These are phyloP conservation scores for Pycnonotus jocosus DNA, from an alignment of 2,113 vertebrate genomes.

Conservation along the genomic window DNA sequence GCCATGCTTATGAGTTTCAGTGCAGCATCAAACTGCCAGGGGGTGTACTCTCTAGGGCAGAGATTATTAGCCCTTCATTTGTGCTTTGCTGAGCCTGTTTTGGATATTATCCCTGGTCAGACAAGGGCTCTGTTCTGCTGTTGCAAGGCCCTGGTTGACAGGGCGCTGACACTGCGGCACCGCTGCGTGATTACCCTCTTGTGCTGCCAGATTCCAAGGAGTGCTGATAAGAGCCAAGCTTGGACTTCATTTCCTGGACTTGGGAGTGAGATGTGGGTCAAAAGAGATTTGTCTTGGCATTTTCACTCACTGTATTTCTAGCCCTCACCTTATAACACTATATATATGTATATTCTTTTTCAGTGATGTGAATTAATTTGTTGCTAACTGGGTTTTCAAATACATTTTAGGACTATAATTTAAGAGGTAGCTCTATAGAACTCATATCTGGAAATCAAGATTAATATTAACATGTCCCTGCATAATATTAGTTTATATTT, in stretches of 20 bases:
- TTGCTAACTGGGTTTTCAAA: not conserved
- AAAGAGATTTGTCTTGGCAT: not conserved
- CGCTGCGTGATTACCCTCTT: rapidly evolving
- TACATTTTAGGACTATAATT: not conserved
- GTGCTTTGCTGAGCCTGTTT: not conserved
- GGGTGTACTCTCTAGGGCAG: not conserved
- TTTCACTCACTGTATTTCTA: not conserved
- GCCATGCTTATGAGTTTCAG: not conserved
- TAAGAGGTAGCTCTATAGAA: not conserved
- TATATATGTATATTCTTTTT: not conserved
- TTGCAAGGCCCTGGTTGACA: rapidly evolving
- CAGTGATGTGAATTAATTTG: not conserved
- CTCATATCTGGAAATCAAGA: not conserved
- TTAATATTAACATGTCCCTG: not conserved
- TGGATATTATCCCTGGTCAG: not conserved
- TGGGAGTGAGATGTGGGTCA: not conserved
- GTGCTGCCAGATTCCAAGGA: not conserved
- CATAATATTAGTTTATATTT: not conserved
- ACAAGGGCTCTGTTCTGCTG: not conserved
- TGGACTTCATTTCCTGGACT: not conserved
- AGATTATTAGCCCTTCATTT: not conserved
- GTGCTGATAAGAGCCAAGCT: not conserved
- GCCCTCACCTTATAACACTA: not conserved
- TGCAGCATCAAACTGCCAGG: not conserved
- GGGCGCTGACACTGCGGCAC: not conserved